These are phyloP conservation scores for Plutella xylostella DNA, from an alignment of 2,888 invertebrate species.

Conservation along the genomic window DNA sequence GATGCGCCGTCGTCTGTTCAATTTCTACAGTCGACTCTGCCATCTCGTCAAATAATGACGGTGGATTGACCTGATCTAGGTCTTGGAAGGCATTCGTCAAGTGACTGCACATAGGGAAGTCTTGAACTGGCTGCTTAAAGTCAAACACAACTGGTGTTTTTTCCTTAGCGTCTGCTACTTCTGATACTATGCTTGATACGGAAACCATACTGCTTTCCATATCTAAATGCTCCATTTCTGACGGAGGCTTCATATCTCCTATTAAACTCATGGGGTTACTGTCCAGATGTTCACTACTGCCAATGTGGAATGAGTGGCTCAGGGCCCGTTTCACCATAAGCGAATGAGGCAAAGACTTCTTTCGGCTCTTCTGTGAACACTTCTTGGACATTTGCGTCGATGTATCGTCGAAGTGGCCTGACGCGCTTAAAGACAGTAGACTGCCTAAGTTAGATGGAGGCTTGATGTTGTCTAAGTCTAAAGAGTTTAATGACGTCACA, in stretches of 20 bases:
- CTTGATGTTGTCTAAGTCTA: slow-evolving; percentile 80
- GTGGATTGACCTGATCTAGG: slow-evolving; percentile 77
- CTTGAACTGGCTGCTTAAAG: slow-evolving; percentile 66
- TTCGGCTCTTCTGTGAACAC: slow-evolving; percentile 59
- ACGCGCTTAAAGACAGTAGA: slow-evolving; percentile 63
- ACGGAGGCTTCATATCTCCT: slow-evolving; percentile 87
- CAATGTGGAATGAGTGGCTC: slow-evolving; percentile 63
- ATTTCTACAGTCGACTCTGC: slow-evolving; percentile 71
- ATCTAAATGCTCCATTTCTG: slow-evolving; percentile 82
- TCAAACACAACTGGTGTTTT: slow-evolving; percentile 66
- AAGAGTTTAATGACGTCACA: slow-evolving; percentile 67
- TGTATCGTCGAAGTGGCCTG: slow-evolving; percentile 63
- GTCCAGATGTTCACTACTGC: slow-evolving; percentile 74
- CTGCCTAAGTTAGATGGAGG: slow-evolving; percentile 85
- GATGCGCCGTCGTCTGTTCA: slow-evolving; percentile 61
- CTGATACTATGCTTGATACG: slow-evolving; percentile 85
- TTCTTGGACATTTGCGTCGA: slow-evolving; percentile 36
- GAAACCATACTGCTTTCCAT: slow-evolving; percentile 87
- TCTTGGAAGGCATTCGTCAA: slow-evolving; percentile 65
- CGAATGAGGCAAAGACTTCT: slow-evolving; percentile 78
- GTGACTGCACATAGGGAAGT: slow-evolving; percentile 52
- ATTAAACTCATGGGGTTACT: slow-evolving; percentile 73
- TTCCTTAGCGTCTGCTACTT: slow-evolving; percentile 73
- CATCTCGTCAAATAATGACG: slow-evolving; percentile 78
- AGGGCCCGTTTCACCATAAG: slow-evolving; percentile 80